Base-by-base conservation (phyloP, 2,113 vertebrate species). In the Puntigrus tetrazona region DNA sequence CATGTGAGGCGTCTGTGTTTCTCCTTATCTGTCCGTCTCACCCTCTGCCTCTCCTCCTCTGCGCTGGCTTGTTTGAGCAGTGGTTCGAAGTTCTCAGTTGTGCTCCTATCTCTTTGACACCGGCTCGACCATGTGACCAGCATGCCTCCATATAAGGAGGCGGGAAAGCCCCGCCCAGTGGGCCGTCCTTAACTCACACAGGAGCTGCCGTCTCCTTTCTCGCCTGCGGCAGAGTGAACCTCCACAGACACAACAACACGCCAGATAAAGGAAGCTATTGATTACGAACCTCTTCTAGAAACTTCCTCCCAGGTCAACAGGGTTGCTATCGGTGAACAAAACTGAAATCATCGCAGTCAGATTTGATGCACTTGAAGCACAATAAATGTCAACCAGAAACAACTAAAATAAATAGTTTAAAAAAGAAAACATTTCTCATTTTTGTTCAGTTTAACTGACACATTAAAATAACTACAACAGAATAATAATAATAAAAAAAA, bases 61-160 rank as follows among this genome's bases (percentile, higher is more conserved):
- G 73, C 67, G 74, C 74, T 72, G 34, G n/a, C 72, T 50, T 79
- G 50, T 59, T 81, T 88, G 85, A 90, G 83, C 31, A 65, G 83
- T 52, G 18, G 84, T 84, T 88, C 81, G 87, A 87, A 86, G 83
- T 87, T 92, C 88, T 86, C 59, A 74, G 88, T 90, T 93, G 91
- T 88, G 82, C 90, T 86, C 87, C 86, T 89, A 91, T 91, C 75
- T 88, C 91, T 89, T 75, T 86, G 86, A 88, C 89, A 92, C 91
- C 86, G 90, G 88, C 25, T 87, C 69, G 83, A 61, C 43, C 92
- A 93, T 92, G 93, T 93, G 93, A 94, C 92, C 85, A 85, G 86
- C 70, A 83, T 85, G 83, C 67, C 87, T 85, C 92, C 94, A 92
- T 93, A 94, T 93, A 94, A 93, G 93, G 93, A 93, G 87, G 22